Evolutionary conservation across 2,113 vertebrate genomes (phyloP).

Genomic region (Leucosticte australis): DNA sequence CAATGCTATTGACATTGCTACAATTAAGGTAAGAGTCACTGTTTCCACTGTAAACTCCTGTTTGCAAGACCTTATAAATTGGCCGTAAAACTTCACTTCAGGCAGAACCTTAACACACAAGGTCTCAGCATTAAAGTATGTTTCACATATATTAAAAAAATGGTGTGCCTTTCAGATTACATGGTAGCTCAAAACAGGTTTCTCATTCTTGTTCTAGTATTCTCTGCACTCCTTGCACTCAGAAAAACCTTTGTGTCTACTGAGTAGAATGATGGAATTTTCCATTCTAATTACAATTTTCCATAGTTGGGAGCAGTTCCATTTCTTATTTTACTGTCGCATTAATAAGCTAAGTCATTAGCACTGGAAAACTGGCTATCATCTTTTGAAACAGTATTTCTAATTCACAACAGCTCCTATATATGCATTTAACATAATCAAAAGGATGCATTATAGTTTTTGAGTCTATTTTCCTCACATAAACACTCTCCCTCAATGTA

Average conservation of each 20-base stretch:
- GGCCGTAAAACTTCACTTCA: conserved; percentile 60
- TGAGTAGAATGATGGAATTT: conserved; percentile 50
- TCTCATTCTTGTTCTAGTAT: conserved; percentile 52
- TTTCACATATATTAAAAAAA: conserved; percentile 55
- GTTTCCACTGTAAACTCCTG: conserved; percentile 70
- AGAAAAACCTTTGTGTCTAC: conserved; percentile 57
- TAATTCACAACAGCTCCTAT: neutral
- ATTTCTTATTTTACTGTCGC: conserved; percentile 29
- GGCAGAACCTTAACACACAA: conserved; percentile 53
- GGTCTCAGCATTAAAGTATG: conserved; percentile 57
- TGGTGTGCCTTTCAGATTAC: conserved; percentile 38
- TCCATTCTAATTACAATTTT: conserved; percentile 61
- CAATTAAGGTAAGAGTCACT: conserved; percentile 69
- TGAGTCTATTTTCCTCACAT: neutral
- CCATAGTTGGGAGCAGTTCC: conserved; percentile 33
- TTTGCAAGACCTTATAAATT: conserved; percentile 67
- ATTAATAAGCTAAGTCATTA: conserved; percentile 33
- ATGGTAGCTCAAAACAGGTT: conserved; percentile 58
- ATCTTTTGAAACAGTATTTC: conserved; percentile 21
- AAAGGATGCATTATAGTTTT: conserved; percentile 32
- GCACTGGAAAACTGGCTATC: conserved; percentile 45
- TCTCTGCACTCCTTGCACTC: conserved; percentile 25
- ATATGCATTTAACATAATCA: neutral
- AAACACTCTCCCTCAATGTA: neutral
- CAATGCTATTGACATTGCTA: conserved; percentile 66